Percentiles rank a stretch among this genome's conserved stretches.
phyloP scores from a whole-genome alignment of 2,797 vertebrate species.

The Cirrhinus mrigala region DNA sequence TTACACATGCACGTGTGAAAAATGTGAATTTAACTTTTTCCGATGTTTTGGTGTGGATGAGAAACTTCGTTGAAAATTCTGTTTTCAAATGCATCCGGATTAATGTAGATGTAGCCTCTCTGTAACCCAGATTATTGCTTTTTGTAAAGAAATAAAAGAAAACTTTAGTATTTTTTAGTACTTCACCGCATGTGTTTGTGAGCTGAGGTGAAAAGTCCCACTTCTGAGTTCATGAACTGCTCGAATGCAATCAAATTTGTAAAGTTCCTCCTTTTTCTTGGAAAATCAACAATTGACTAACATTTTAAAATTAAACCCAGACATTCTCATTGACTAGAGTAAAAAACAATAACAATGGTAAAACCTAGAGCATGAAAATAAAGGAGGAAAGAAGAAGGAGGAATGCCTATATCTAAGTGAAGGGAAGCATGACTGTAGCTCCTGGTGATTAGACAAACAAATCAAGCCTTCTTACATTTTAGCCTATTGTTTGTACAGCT shows the following conservation, averaged over 20 bases:
- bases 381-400: slow-evolving; percentile 21
- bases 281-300: slow-evolving; percentile 19
- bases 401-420: slow-evolving; percentile 33
- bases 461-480: slow-evolving; percentile 51
- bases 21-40: too few relatives aligned
- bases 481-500: slow-evolving; percentile 65
- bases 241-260: not conserved
- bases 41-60: too few relatives aligned
- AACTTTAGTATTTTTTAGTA: not conserved
- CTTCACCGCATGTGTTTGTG: not conserved
- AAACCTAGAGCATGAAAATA: slow-evolving; percentile 19
- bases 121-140: not conserved
- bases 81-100: too few relatives aligned
- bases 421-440: slow-evolving; percentile 55
- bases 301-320: slow-evolving; percentile 40
- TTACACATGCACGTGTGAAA: too few relatives aligned
- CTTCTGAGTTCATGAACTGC: slow-evolving; percentile 10
- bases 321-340: slow-evolving; percentile 1
- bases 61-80: too few relatives aligned
- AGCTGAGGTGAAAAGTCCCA: slow-evolving; percentile 17
- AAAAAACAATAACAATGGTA: slow-evolving; percentile 29
- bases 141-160: not conserved
- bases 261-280: not conserved
- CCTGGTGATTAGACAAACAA: slow-evolving; percentile 64
- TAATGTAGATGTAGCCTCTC: not conserved